A percentile compares a stretch with the other conserved stretches of the same genome.
phyloP scores from a whole-genome alignment of 2,888 invertebrate genomes.

The Acleris laterana region DNA sequence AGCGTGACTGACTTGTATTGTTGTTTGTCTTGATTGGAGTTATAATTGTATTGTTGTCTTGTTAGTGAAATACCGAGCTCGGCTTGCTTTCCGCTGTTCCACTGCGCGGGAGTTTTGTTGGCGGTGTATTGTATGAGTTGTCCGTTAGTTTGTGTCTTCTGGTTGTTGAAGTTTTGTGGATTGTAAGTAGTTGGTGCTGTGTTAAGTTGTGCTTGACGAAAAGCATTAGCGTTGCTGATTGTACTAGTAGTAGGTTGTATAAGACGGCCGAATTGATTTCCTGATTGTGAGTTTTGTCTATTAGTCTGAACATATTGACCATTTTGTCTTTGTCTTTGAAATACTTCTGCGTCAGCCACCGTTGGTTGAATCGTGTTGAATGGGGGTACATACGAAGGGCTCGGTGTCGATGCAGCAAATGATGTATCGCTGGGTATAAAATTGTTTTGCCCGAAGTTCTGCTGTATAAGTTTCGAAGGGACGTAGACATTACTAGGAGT shows the following conservation, averaged over 20 bases:
- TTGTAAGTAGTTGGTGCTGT: slow-evolving; percentile 44
- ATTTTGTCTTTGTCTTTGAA: slow-evolving; percentile 61
- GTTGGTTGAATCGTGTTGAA: slow-evolving; percentile 51
- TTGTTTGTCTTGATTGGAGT: slow-evolving; percentile 54
- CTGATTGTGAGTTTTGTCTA: slow-evolving; percentile 47
- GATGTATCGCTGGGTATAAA: slow-evolving; percentile 54
- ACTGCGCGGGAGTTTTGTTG: slow-evolving; percentile 49
- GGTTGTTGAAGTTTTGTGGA: slow-evolving; percentile 47
- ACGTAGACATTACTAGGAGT: slow-evolving; percentile 61
- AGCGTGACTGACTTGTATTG: slow-evolving; percentile 52
- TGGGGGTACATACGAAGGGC: slow-evolving; percentile 63
- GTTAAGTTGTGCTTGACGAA: slow-evolving; percentile 50
- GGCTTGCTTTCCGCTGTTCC: slow-evolving; percentile 52
- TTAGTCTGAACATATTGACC: slow-evolving; percentile 52
- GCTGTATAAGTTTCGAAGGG: slow-evolving; percentile 64
- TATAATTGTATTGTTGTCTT: slow-evolving; percentile 56
- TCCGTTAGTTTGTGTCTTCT: slow-evolving; percentile 49
- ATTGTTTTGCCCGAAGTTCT: slow-evolving; percentile 51
- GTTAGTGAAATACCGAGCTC: slow-evolving; percentile 51
- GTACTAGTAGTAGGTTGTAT: slow-evolving; percentile 49
- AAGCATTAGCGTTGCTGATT: slow-evolving; percentile 46
- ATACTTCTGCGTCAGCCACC: slow-evolving; percentile 54
- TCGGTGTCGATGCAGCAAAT: slow-evolving; percentile 68
- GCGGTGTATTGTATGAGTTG: slow-evolving; percentile 55
- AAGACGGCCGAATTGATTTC: slow-evolving; percentile 51